Base-by-base conservation (phyloP, 2,888 invertebrate species). In the Zaprionus lineosus region DNA sequence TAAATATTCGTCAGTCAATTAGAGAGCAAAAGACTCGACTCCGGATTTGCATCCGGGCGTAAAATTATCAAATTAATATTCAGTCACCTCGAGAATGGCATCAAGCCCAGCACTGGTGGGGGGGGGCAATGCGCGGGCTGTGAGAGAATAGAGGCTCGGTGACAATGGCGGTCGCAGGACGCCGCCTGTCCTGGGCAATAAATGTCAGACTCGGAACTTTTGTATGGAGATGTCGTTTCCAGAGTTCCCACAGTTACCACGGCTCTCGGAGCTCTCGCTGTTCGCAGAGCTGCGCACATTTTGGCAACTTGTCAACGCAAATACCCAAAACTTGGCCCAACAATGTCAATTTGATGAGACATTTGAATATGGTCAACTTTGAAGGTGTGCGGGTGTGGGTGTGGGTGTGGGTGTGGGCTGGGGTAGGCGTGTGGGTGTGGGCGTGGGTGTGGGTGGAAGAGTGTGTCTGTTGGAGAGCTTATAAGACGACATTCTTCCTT, bases 1-100 rank as follows among this genome's bases (percentile, higher is more conserved):
- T 40, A 78, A 78, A 82, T 74, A 84, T 78, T 84, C 85, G 83
- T 74, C 85, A 78, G 78, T 78, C 78, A 84, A 78, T 78, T 78
- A 78, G 83, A 62, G 83, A 62, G 64, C 62, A 74, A 84, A 82
- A 71, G 83, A 82, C 85, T 75, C 83, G 76, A 78, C 85, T 78
- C 72, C 73, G 39, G 82, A 78, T 78, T 84, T 84, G 78, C 85
- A 78, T 84, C 84, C 83, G 61, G 67, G 85, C 79, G 85, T 61
- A 57, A 78, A 78, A 78, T 78, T 78, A 84, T 78, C 84, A 78
- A 78, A 78, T 78, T 78, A 78, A 78, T 78, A 78, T 84, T 84
- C 78, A 69, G 70, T 61, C 68, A 73, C 51, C 69, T 61, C 52
- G 40, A 40, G 33, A 59, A 43, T 28, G 47, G 15, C 21, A 28